phyloP scores from a whole-genome alignment of 2,888 invertebrate species.

The Homarus gammarus region DNA sequence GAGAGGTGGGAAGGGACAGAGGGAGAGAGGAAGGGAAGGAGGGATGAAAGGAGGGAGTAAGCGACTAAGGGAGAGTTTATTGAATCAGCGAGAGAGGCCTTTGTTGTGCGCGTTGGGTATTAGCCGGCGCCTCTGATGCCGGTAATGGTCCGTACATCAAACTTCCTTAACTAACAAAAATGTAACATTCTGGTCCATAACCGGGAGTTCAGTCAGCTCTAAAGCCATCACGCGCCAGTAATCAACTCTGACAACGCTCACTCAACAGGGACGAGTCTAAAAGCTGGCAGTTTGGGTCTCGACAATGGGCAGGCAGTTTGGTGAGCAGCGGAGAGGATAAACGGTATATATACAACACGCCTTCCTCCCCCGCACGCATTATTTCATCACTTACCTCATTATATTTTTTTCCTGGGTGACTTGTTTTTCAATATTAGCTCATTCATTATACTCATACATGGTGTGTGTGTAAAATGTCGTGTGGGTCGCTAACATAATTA shows the following conservation, averaged over 20 bases:
- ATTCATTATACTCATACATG: too few relatives aligned
- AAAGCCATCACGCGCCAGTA: conserved; percentile 23
- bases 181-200: conserved; percentile 19
- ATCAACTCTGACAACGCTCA: neutral
- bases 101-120: conserved; percentile 30
- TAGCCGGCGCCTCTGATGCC: conserved; percentile 39
- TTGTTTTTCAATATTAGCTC: too few relatives aligned
- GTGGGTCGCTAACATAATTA: too few relatives aligned
- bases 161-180: conserved; percentile 54
- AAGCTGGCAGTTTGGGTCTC: neutral
- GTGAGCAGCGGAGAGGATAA: neutral
- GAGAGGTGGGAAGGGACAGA: neutral
- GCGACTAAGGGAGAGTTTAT: conserved; percentile 45
- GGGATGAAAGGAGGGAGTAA: conserved; percentile 30
- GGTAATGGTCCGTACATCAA: conserved; percentile 47
- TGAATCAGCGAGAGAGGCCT: conserved; percentile 38
- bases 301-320: neutral
- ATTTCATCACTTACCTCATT: too few relatives aligned
- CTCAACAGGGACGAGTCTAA: neutral
- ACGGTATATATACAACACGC: too few relatives aligned
- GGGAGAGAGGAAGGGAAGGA: neutral
- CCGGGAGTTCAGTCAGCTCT: neutral
- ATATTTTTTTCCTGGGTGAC: too few relatives aligned
- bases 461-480: too few relatives aligned
- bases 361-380: too few relatives aligned